These are phyloP conservation scores for Rhagoletis zephyria DNA, from an alignment of 1,140 invertebrate genomes.

Conservation along the genomic window DNA sequence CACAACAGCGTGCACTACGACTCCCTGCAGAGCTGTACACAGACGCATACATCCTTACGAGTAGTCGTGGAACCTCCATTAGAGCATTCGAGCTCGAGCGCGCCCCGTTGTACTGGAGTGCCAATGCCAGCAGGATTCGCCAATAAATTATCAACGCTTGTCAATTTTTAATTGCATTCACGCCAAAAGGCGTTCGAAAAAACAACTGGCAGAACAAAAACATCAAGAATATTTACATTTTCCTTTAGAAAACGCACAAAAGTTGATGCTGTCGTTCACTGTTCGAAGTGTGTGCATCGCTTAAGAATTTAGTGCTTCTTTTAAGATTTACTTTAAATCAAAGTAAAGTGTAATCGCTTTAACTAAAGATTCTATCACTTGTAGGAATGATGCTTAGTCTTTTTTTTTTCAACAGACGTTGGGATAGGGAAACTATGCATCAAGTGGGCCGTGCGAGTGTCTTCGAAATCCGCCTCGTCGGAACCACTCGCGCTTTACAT, in stretches of 20 bases:
- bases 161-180: constrained; percentile 53
- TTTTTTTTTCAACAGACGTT: too few relatives aligned
- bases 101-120: not conserved
- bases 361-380: not conserved
- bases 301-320: not conserved
- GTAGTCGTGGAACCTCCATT: constrained; percentile 9
- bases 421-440: too few relatives aligned
- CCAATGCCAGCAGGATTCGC: constrained; percentile 42
- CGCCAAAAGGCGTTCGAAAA: constrained; percentile 46
- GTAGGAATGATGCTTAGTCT: too few relatives aligned
- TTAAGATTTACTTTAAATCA: not conserved
- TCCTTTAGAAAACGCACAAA: not conserved
- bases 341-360: not conserved
- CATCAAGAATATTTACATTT: constrained; percentile 1
- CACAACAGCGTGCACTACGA: constrained; percentile 17
- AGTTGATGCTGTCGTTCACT: not conserved
- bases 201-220: constrained; percentile 5
- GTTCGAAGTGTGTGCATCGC: not conserved
- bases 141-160: constrained; percentile 52
- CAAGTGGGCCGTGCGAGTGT: too few relatives aligned
- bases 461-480: too few relatives aligned
- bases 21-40: constrained; percentile 15
- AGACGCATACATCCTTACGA: not conserved
- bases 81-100: not conserved
- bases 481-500: too few relatives aligned